Evolutionary conservation across 2,113 vertebrate genomes (phyloP), one percentile per base, ranked within the genome.

Genomic region (Toxotes chatareus): DNA sequence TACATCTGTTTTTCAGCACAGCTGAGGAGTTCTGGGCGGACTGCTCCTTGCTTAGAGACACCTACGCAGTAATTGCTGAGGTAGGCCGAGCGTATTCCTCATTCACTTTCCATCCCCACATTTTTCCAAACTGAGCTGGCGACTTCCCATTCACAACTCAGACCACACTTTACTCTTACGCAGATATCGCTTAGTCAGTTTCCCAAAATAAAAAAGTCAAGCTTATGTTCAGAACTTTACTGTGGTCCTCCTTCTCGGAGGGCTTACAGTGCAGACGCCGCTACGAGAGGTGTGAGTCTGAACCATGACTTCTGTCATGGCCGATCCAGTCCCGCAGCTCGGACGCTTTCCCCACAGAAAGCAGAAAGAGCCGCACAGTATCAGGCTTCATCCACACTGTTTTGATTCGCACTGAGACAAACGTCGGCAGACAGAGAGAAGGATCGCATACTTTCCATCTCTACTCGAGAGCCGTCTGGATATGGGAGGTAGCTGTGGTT

Each of bases 371-470:
- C n/a, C 61, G 5, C n/a, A 3, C 16, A 3, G 53, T 34, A 11
- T 51, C 46, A 17, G 56, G 23, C 65, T 42, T 55, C 76, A n/a
- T 56, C 27, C 46, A 6, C 46, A 5, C 59, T 46, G 57, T 64
- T 72, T 69, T 31, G 36, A 82, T 73, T 44, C 62, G 10, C 56
- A 34, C 46, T 0, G 27, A 72, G 55, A 85, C 66, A 32, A 27
- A 47, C 62, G 73, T 63, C 31, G 0, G 27, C 76, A 83, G 68
- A 67, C 55, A 61, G 62, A 62, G 0, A 56, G 76, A 42, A 3
- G 27, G 14, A 59, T 84, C 51, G 0, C 83, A 89, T 88, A 89
- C 51, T 89, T 89, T 92, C 91, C 83, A 83, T 70, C 51, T 80
- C 27, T 7, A 19, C 63, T 8, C 66, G 42, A 86, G 81, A 66